A percentile compares a stretch with the other conserved stretches of the same genome.
Evolutionary conservation across 2,888 invertebrate genomes (phyloP).

Genomic region (Amphipyra berbera): DNA sequence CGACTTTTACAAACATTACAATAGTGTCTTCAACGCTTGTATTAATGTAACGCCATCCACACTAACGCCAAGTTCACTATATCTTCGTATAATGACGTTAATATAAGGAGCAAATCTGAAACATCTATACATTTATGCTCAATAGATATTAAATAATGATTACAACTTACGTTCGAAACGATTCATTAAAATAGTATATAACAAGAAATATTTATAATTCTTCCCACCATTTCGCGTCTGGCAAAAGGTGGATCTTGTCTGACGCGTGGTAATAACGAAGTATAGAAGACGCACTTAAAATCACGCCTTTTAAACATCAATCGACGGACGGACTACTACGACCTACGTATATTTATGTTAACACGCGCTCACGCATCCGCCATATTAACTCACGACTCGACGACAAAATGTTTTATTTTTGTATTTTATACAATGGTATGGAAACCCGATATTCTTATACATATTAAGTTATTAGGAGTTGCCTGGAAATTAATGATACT

Average conservation of each 20-base stretch:
- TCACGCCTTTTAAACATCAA: conserved; percentile 36
- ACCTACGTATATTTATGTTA: conserved; percentile 63
- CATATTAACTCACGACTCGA: conserved; percentile 23
- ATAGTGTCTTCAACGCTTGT: too few relatives aligned
- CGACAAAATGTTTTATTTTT: conserved; percentile 15
- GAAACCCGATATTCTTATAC: conserved; percentile 33
- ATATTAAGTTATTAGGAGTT: too few relatives aligned
- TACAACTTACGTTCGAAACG: conserved; percentile 16
- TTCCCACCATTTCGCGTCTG: not conserved
- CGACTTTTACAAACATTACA: too few relatives aligned
- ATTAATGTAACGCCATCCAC: too few relatives aligned
- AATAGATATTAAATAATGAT: conserved; percentile 16
- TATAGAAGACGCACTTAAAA: conserved; percentile 35
- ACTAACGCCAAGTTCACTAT: too few relatives aligned
- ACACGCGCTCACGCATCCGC: conserved; percentile 30
- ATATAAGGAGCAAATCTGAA: conserved; percentile 10
- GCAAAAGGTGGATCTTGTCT: conserved; percentile 18
- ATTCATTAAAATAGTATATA: conserved; percentile 23
- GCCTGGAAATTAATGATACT: conserved; percentile 2
- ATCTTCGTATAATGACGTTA: not conserved
- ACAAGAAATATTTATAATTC: conserved; percentile 32
- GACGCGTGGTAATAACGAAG: conserved; percentile 12
- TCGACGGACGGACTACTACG: conserved; percentile 75
- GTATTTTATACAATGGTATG: conserved; percentile 13
- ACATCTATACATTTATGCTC: conserved; percentile 16